These are phyloP conservation scores for Chironex yamaguchii DNA, from an alignment of 30 jellyfish, hydroid and myxozoan species.

Conservation along the genomic window DNA sequence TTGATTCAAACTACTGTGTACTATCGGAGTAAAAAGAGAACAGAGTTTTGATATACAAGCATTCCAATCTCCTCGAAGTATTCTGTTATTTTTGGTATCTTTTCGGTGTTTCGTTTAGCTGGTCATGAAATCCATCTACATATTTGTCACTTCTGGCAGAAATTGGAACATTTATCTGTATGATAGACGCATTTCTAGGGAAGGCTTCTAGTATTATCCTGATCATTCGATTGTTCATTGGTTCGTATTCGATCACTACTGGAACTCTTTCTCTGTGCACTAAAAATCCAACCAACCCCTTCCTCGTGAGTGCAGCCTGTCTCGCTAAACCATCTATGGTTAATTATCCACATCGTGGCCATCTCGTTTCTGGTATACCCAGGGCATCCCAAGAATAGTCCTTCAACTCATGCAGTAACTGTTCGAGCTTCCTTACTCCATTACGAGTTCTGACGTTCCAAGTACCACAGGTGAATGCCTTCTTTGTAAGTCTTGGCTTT, in stretches of 20 bases:
- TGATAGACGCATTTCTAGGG: constrained; percentile 1
- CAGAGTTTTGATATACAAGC: too few species aligned
- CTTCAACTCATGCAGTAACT: constrained; percentile 2
- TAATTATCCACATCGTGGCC: constrained; percentile 11
- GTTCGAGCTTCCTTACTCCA: constrained; percentile 20
- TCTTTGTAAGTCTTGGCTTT: too few species aligned
- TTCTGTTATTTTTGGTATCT: not conserved
- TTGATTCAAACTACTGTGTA: too few species aligned
- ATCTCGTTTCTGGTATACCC: constrained; percentile 17
- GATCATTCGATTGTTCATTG: constrained; percentile 1
- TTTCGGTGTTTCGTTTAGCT: not conserved
- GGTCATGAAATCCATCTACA: constrained; percentile 4
- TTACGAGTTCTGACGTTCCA: not conserved
- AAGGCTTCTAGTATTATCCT: not conserved
- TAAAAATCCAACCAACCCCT: constrained; percentile 52
- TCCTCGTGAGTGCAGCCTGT: constrained; percentile 2
- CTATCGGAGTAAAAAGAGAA: too few species aligned
- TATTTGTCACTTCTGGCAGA: constrained; percentile 23
- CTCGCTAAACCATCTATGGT: constrained; percentile 13
- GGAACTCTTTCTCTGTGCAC: not conserved
- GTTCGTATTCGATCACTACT: not conserved
- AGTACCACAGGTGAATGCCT: not conserved
- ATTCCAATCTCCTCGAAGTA: constrained; percentile 41
- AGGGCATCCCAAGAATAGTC: not conserved
- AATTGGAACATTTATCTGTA: constrained; percentile 34